phyloP scores from a whole-genome alignment of 2,113 vertebrate species.

The Salvelinus sp. region DNA sequence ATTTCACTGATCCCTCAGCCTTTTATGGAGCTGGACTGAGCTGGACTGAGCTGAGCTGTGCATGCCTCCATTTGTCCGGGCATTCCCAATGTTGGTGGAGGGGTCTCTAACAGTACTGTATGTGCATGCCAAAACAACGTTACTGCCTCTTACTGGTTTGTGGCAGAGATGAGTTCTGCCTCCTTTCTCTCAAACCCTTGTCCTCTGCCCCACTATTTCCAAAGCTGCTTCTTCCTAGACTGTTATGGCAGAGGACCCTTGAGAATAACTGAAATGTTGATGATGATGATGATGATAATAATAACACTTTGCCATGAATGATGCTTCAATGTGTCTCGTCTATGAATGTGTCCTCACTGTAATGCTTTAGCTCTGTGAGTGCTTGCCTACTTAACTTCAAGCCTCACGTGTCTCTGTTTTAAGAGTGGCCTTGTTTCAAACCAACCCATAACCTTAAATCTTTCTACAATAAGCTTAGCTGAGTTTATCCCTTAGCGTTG shows the following conservation, averaged over 20 bases:
- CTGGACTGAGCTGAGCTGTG: slow-evolving; percentile 49
- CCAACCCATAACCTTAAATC: too few relatives aligned
- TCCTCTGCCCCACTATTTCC: not conserved
- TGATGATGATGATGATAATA: not conserved
- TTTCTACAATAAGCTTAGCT: too few relatives aligned
- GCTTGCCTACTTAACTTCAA: too few relatives aligned
- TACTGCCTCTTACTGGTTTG: slow-evolving; percentile 46
- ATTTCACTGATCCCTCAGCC: slow-evolving; percentile 51
- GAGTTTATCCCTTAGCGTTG: too few relatives aligned
- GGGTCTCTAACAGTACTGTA: slow-evolving; percentile 35
- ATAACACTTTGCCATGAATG: not conserved
- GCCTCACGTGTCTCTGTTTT: too few relatives aligned
- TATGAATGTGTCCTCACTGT: not conserved
- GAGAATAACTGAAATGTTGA: slow-evolving; percentile 11
- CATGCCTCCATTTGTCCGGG: slow-evolving; percentile 57
- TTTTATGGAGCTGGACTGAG: slow-evolving; percentile 41
- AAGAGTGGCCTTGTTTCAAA: too few relatives aligned
- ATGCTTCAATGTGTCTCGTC: not conserved
- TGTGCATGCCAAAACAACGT: slow-evolving; percentile 67
- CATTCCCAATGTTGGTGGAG: slow-evolving; percentile 37
- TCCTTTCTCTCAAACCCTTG: slow-evolving; percentile 35
- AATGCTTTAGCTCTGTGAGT: not conserved
- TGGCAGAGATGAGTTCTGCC: slow-evolving; percentile 53
- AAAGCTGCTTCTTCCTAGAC: not conserved
- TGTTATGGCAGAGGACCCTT: not conserved